Percentiles rank a stretch among this genome's conserved stretches.
Conservation (phyloP, 2,888 invertebrate genomes). For the Temnothorax unifasciatus region DNA sequence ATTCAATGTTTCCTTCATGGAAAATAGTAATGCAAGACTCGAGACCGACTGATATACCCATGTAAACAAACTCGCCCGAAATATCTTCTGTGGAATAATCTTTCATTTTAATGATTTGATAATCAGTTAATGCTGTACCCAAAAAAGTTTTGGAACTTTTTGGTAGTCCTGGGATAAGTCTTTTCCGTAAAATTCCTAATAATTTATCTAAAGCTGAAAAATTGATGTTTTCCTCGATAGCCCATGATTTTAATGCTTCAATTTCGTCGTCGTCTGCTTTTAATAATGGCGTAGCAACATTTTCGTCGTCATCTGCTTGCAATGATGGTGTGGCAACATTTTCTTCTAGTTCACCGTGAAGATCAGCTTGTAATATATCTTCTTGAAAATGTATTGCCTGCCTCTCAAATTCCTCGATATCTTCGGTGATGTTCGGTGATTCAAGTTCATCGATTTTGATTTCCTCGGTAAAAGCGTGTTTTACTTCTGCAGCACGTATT, state of each 20-base stretch:
- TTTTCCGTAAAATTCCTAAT: constrained; percentile 1
- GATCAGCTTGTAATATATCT: constrained; percentile 1
- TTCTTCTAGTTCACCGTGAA: neutral
- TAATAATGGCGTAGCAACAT: too few relatives aligned
- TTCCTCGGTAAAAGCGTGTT: neutral
- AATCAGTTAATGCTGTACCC: neutral
- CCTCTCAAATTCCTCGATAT: neutral
- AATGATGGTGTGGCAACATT: too few relatives aligned
- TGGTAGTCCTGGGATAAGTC: neutral
- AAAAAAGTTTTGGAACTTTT: constrained; percentile 25
- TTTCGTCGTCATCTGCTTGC: too few relatives aligned
- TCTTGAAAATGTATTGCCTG: constrained; percentile 14
- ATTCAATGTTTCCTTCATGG: constrained; percentile 13
- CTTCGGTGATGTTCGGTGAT: neutral
- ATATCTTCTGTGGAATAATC: constrained; percentile 7
- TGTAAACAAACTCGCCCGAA: neutral
- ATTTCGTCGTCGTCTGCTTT: too few relatives aligned
- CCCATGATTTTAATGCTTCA: too few relatives aligned
- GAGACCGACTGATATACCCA: neutral
- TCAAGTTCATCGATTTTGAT: neutral
- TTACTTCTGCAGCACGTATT: neutral
- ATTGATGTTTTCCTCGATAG: too few relatives aligned
- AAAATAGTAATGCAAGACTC: neutral
- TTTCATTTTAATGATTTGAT: constrained; percentile 1
- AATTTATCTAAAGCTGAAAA: too few relatives aligned